Conservation (phyloP, 2,888 invertebrate genomes). For the Lacanobia wlatinum region DNA sequence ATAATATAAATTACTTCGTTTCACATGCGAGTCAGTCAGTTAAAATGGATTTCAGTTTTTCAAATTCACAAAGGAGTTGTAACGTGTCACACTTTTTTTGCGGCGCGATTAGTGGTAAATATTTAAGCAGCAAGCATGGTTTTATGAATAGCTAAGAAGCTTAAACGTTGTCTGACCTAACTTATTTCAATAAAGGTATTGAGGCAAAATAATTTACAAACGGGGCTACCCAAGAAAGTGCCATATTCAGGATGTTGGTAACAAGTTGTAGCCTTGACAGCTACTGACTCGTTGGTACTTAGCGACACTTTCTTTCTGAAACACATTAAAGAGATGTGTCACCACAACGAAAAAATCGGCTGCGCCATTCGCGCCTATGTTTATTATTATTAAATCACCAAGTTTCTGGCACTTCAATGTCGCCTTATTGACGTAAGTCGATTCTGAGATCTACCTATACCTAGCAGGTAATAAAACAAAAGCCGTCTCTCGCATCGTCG, state of each 20-base stretch:
- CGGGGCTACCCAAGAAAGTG: conserved; percentile 10
- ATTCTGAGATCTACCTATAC: conserved; percentile 3
- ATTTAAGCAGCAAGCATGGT: conserved; percentile 23
- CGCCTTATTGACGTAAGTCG: conserved; percentile 4
- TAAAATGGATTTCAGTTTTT: conserved; percentile 15
- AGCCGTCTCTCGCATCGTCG: conserved; percentile 5
- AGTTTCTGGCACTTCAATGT: background rate
- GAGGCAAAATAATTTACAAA: conserved; percentile 29
- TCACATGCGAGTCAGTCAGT: background rate
- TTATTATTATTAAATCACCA: conserved; percentile 9
- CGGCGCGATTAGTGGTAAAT: conserved; percentile 12
- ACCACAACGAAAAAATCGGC: background rate
- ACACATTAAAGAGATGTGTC: background rate
- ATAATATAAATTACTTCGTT: background rate
- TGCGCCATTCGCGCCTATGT: background rate
- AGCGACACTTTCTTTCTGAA: background rate
- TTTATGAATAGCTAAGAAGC: conserved; percentile 38
- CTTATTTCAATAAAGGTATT: conserved; percentile 26
- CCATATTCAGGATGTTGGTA: background rate
- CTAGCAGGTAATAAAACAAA: conserved; percentile 25
- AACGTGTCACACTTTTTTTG: conserved; percentile 9
- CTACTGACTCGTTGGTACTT: background rate
- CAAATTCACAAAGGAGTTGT: conserved; percentile 35
- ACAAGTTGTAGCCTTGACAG: background rate
- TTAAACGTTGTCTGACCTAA: conserved; percentile 3